A percentile compares a stretch with the other conserved stretches of the same genome.
These are phyloP conservation scores for Drosophila fungiperda DNA, from an alignment of 2,888 invertebrate genomes.

Conservation along the genomic window DNA sequence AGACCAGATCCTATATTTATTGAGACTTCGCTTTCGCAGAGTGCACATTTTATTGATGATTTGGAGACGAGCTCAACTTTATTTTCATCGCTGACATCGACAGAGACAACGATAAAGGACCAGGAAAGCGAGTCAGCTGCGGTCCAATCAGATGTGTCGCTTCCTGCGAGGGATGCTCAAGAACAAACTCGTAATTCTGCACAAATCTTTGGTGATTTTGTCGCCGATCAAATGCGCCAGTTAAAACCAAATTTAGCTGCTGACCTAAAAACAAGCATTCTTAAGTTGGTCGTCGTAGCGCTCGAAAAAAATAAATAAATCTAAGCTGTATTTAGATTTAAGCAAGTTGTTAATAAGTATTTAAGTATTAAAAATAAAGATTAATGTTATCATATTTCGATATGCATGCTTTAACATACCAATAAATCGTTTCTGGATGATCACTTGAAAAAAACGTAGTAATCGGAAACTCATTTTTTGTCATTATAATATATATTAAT, in stretches of 20 bases:
- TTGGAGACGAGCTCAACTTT: slow-evolving; percentile 27
- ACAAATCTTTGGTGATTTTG: slow-evolving; percentile 51
- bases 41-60: slow-evolving; percentile 24
- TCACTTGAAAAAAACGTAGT: neutral
- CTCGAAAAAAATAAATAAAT: slow-evolving; percentile 30
- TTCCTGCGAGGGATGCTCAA: neutral
- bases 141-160: neutral
- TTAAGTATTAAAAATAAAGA: neutral
- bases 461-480: neutral
- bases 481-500: neutral
- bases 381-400: neutral
- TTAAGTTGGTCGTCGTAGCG: slow-evolving; percentile 38
- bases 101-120: slow-evolving; percentile 4
- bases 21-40: slow-evolving; percentile 2
- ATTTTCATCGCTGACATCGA: slow-evolving; percentile 4
- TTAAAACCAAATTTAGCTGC: slow-evolving; percentile 34
- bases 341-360: neutral
- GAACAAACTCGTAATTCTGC: slow-evolving; percentile 22
- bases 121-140: neutral
- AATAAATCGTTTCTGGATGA: neutral
- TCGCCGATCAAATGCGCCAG: slow-evolving; percentile 44
- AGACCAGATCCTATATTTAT: slow-evolving; percentile 10
- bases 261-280: slow-evolving; percentile 36
- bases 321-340: neutral
- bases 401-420: neutral